phyloP scores from a whole-genome alignment of 2,797 vertebrate species.

The Chaunax sp. region DNA sequence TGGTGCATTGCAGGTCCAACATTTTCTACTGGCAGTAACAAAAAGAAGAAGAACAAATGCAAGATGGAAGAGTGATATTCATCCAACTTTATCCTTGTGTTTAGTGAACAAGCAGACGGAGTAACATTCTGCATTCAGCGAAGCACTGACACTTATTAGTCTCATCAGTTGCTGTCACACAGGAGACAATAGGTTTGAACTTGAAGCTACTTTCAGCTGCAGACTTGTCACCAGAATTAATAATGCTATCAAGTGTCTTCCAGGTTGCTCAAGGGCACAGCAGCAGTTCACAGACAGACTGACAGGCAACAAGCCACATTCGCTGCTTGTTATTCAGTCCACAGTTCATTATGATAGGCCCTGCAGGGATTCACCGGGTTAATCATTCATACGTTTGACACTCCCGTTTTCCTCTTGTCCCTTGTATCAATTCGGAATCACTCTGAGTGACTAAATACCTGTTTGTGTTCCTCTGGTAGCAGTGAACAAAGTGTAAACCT shows the following conservation, averaged over 20 bases:
- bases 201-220: constrained; percentile 15
- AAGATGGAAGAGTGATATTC: too few species aligned
- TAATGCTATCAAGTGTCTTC: constrained; percentile 27
- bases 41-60: not conserved
- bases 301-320: constrained; percentile 22
- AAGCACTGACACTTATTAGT: constrained; percentile 7
- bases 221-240: constrained; percentile 44
- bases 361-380: constrained; percentile 19
- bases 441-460: constrained; percentile 9
- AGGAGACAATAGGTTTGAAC: constrained; percentile 34
- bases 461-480: constrained; percentile 8
- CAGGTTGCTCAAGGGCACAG: constrained; percentile 46
- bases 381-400: constrained; percentile 29
- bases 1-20: not conserved
- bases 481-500: not conserved
- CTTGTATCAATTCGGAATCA: constrained; percentile 12
- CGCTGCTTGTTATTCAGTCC: constrained; percentile 38
- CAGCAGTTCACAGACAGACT: constrained; percentile 34
- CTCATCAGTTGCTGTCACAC: constrained; percentile 31
- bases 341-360: constrained; percentile 28
- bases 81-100: too few species aligned
- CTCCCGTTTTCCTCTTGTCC: not conserved
- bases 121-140: constrained; percentile 14
- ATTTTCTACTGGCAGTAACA: constrained; percentile 6
- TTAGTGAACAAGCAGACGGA: not conserved